phyloP scores from a whole-genome alignment of 1,140 invertebrate genomes.

The Ceratosolen fusciceps region DNA sequence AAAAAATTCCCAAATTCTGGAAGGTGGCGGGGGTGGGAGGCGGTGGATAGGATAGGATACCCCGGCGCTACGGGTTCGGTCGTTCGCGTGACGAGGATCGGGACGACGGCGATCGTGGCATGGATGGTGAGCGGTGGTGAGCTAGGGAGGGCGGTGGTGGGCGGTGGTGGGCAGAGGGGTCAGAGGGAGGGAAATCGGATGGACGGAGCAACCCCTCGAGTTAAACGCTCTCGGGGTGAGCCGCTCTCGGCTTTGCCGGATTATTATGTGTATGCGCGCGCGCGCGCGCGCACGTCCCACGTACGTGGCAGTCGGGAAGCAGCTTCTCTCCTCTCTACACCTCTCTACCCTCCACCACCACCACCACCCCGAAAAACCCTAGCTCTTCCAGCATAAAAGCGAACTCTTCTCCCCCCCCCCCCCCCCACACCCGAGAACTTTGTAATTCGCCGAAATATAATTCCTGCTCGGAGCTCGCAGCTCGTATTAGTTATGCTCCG shows the following conservation, averaged over 20 bases:
- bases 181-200: too few species aligned
- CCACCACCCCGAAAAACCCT: neutral
- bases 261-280: neutral
- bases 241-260: neutral
- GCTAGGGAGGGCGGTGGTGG: neutral
- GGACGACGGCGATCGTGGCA: too few species aligned
- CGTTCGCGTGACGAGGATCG: too few species aligned
- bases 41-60: too few species aligned
- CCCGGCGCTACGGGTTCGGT: too few species aligned
- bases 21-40: too few species aligned
- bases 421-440: too few species aligned
- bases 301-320: neutral
- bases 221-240: neutral
- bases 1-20: too few species aligned
- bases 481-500: neutral
- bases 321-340: neutral
- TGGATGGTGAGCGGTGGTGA: too few species aligned
- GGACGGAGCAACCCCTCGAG: neutral
- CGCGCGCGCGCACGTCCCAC: neutral
- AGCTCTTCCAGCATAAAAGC: constrained; percentile 2
- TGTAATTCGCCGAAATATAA: neutral
- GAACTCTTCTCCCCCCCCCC: neutral
- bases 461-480: neutral
- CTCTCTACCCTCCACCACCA: too few species aligned
- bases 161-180: neutral